A percentile compares a stretch with the other conserved stretches of the same genome.
Conservation (phyloP, 2,888 invertebrate species). For the Balanococcus diminutus region DNA sequence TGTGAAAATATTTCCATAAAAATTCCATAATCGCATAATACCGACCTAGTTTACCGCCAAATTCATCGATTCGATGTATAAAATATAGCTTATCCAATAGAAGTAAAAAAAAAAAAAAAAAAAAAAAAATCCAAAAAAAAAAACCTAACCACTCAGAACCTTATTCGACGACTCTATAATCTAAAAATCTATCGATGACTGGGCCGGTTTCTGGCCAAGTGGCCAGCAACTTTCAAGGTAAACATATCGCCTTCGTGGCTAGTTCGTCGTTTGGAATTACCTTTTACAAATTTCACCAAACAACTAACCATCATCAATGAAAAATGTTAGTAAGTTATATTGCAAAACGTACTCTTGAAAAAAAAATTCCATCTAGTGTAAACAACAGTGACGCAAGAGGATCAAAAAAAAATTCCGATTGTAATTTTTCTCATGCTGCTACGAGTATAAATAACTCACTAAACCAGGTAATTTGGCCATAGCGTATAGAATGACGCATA, state of each 20-base stretch:
- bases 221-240: slow-evolving; percentile 18
- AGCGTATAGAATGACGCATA: not conserved
- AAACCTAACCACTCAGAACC: not conserved
- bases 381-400: slow-evolving; percentile 1
- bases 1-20: not conserved
- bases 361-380: not conserved
- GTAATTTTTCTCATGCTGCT: not conserved
- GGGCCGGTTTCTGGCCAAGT: slow-evolving; percentile 4
- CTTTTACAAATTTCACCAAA: slow-evolving; percentile 32
- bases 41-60: not conserved
- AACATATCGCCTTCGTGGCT: slow-evolving; percentile 16
- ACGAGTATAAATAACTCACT: not conserved
- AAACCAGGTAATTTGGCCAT: not conserved
- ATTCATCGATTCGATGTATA: not conserved
- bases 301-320: not conserved
- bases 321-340: not conserved
- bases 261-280: not conserved
- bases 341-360: not conserved
- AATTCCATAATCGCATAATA: not conserved
- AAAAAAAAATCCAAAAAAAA: slow-evolving; percentile 3
- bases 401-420: not conserved
- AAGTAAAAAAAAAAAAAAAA: not conserved
- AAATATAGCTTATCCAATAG: not conserved
- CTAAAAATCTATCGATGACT: not conserved
- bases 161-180: not conserved